Conservation (phyloP, 2,888 invertebrate species). For the Caenorhabditis afra region DNA sequence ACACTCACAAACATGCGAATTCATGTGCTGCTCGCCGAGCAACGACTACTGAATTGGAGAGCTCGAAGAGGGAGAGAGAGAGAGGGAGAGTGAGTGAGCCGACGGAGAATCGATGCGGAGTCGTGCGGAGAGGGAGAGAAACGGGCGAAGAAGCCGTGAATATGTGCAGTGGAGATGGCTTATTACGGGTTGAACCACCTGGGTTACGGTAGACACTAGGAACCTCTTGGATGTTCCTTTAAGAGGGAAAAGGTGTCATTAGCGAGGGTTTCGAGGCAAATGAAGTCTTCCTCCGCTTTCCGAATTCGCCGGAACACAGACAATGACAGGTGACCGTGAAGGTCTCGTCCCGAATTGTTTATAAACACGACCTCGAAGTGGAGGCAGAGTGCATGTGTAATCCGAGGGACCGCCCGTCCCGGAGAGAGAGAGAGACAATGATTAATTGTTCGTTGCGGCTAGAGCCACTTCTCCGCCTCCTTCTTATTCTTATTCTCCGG, state of each 20-base stretch:
- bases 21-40: slow-evolving; percentile 34
- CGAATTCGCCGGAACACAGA: background rate
- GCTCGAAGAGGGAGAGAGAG: slow-evolving; percentile 31
- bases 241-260: too few relatives aligned
- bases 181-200: background rate
- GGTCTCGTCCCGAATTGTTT: slow-evolving; percentile 30
- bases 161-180: slow-evolving; percentile 8
- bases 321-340: slow-evolving; percentile 38
- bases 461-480: slow-evolving; percentile 34
- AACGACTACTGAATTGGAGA: slow-evolving; percentile 34
- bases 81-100: slow-evolving; percentile 30
- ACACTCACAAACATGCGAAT: slow-evolving; percentile 35
- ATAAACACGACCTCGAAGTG: slow-evolving; percentile 40
- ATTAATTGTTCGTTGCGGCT: slow-evolving; percentile 39
- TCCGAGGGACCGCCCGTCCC: slow-evolving; percentile 30
- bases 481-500: background rate
- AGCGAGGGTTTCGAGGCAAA: too few relatives aligned
- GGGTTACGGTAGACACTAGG: background rate
- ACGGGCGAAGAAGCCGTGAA: background rate
- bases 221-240: too few relatives aligned
- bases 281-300: too few relatives aligned
- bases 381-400: slow-evolving; percentile 40
- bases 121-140: background rate
- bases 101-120: slow-evolving; percentile 25
- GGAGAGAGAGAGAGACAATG: slow-evolving; percentile 37